Conservation (phyloP, 2,797 vertebrate species). For the Parauchenoglanis punctatus region DNA sequence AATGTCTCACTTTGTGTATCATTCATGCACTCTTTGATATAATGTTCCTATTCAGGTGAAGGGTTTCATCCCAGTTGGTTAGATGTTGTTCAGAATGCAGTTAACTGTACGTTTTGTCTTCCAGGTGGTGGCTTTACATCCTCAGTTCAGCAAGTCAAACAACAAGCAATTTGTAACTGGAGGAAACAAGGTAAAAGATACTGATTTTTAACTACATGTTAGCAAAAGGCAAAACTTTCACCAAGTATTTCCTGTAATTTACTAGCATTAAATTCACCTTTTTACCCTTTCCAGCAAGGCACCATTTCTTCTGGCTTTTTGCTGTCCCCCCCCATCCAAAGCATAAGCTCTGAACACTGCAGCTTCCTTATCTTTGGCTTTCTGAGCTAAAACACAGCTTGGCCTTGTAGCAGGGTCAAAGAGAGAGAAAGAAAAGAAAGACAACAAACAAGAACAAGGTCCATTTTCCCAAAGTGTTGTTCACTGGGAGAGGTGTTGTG, state of each 20-base stretch:
- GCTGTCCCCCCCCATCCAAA: background rate
- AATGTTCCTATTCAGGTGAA: background rate
- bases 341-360: conserved; percentile 25
- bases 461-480: conserved; percentile 82
- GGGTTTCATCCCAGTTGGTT: background rate
- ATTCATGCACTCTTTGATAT: background rate
- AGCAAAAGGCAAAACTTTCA: background rate
- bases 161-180: conserved; percentile 98
- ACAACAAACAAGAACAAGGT: conserved; percentile 67
- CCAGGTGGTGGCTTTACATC: conserved; percentile 88
- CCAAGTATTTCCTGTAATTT: background rate
- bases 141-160: conserved; percentile 91
- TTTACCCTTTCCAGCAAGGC: background rate
- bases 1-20: background rate
- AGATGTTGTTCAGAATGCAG: background rate
- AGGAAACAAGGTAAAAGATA: conserved; percentile 88
- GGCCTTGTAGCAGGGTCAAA: conserved; percentile 60
- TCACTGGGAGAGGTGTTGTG: conserved; percentile 76
- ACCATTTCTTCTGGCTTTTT: background rate
- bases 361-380: conserved; percentile 58
- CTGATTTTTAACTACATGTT: conserved; percentile 36
- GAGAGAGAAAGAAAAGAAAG: conserved; percentile 70
- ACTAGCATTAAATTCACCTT: background rate
- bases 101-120: conserved; percentile 11
- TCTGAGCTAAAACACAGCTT: conserved; percentile 71